phyloP scores from a whole-genome alignment of 1,140 invertebrate species.

The Brachionus rubens region DNA sequence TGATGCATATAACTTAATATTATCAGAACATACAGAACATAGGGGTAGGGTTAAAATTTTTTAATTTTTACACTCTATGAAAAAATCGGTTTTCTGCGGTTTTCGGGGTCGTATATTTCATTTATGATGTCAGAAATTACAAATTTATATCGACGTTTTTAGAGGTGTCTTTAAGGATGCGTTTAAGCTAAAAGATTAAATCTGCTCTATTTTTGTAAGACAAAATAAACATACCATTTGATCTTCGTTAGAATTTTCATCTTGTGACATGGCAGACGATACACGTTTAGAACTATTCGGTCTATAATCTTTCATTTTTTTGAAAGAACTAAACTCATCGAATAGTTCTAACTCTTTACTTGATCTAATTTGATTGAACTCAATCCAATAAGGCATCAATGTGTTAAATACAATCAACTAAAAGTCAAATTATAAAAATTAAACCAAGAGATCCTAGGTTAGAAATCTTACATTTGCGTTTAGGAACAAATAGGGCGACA shows the following conservation, averaged over 20 bases:
- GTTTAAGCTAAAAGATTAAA: too few species aligned
- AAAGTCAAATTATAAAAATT: neutral
- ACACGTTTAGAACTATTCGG: neutral
- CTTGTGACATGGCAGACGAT: constrained; percentile 9
- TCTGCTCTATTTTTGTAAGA: neutral
- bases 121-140: too few species aligned
- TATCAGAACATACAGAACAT: too few species aligned
- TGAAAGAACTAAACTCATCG: constrained; percentile 39
- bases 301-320: constrained; percentile 40
- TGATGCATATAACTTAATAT: too few species aligned
- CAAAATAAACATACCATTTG: neutral
- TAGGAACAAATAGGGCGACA: constrained; percentile 33
- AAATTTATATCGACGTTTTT: too few species aligned
- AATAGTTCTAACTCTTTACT: constrained; percentile 40
- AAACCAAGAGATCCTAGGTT: too few species aligned
- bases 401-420: constrained; percentile 22
- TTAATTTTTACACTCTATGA: too few species aligned
- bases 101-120: too few species aligned
- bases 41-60: too few species aligned
- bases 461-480: neutral
- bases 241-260: neutral
- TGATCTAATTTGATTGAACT: constrained; percentile 37
- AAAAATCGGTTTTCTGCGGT: too few species aligned
- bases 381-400: constrained; percentile 42
- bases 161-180: too few species aligned